Evolutionary conservation across 2,888 invertebrate species (phyloP), one percentile per base, ranked within the genome.

Genomic region (Linnaemya tessellans): DNA sequence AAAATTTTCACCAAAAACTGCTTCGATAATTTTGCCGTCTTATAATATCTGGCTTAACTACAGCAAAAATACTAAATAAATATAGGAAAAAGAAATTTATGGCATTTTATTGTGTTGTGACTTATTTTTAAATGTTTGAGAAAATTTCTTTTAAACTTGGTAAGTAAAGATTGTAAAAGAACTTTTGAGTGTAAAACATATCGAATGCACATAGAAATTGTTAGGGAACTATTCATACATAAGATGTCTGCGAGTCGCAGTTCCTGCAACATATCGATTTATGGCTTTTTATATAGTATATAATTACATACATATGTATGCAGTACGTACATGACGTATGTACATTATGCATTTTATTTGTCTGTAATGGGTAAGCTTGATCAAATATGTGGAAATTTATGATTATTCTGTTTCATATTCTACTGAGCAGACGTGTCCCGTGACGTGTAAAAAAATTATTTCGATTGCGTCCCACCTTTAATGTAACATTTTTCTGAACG

Each of bases 141-240:
- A 88, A 78, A 88, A 89, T 90, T 88, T 88, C 89, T 89, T 89
- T 88, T 88, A 90, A 89, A 81, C 87, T 86, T 89, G 91, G 91
- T 91, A 89, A 91, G 91, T 91, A 91, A 90, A 88, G 89, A 89
- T 89, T 88, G 30, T 15, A 60, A 88, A 89, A 86, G 74, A 77
- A 82, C 56, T 46, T 43, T 60, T 71, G 68, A 62, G 68, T 71
- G 67, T 70, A 73, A 67, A 30, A n/a, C 25, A 18, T 25, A 41
- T 58, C 70, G 54, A 84, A 68, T 67, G 78, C 58, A 75, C 64
- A 84, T 54, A 18, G 18, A 75, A 13, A 56, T 65, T 64, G 41
- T 65, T 58, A 62, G 58, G 49, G 56, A 80, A 79, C 46, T 30
- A 30, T 30, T 30, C 30, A 30, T 30, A 30, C n/a, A n/a, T n/a